Conservation (phyloP, 2,113 vertebrate genomes). For the Lasiurus cinereus region DNA sequence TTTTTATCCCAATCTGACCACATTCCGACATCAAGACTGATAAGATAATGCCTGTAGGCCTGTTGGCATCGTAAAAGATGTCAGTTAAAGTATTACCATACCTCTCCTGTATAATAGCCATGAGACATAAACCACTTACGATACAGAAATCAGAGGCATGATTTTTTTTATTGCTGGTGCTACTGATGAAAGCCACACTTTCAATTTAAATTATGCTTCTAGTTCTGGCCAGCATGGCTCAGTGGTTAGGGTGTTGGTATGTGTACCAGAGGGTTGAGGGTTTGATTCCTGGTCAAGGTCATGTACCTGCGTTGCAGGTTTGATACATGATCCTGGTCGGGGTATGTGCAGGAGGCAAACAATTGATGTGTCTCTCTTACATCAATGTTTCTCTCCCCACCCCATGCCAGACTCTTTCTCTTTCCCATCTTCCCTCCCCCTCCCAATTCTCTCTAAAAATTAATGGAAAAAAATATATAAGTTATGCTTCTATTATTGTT, state of each 20-base stretch:
- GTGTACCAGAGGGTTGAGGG: no score
- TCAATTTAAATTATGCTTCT: not conserved
- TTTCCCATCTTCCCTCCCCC: no score
- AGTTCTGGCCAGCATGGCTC: no score
- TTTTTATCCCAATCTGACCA: not conserved
- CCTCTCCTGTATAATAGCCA: not conserved
- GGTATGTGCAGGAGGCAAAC: no score
- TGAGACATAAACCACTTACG: not conserved
- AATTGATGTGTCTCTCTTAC: no score
- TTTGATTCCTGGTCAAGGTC: no score
- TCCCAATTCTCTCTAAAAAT: no score
- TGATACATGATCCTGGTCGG: no score
- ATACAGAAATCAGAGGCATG: constrained; percentile 6
- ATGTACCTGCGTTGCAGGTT: no score
- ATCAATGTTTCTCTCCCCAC: no score
- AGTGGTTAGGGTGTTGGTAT: no score
- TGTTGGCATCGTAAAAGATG: not conserved
- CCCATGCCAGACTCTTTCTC: no score
- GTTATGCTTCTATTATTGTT: not conserved
- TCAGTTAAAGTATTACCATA: constrained; percentile 29
- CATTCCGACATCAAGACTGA: not conserved
- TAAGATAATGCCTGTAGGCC: not conserved
- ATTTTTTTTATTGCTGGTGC: not conserved
- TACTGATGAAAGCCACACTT: not conserved
- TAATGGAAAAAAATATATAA: not conserved